Percentiles rank a stretch among this genome's conserved stretches.
These are phyloP conservation scores for Eumerus sabulonum DNA, from an alignment of 2,888 invertebrate species.

Conservation along the genomic window DNA sequence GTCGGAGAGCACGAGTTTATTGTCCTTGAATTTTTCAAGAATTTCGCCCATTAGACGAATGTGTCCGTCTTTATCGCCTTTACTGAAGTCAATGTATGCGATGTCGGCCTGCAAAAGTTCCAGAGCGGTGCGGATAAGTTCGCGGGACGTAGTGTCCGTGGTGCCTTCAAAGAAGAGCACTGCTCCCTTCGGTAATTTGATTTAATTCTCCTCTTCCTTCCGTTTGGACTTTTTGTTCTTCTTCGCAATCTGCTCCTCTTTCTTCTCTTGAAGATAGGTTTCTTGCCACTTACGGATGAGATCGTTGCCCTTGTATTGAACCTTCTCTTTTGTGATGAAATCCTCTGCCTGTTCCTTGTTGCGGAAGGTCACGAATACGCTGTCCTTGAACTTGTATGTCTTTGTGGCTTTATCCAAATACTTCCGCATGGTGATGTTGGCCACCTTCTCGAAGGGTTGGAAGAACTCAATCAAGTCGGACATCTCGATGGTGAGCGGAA, in stretches of 20 bases:
- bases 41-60: conserved; percentile 86
- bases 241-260: conserved; percentile 81
- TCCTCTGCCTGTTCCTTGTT: conserved; percentile 89
- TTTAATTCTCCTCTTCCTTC: conserved; percentile 76
- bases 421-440: conserved; percentile 84
- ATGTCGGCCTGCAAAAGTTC: conserved; percentile 79
- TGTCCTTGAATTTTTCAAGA: conserved; percentile 83
- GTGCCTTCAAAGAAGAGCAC: conserved; percentile 85
- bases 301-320: conserved; percentile 85
- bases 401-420: conserved; percentile 83
- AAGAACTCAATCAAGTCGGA: conserved; percentile 88
- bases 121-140: conserved; percentile 87
- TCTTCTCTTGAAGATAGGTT: conserved; percentile 84
- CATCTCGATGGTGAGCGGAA: conserved; percentile 84
- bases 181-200: conserved; percentile 84
- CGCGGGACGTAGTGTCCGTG: conserved; percentile 82
- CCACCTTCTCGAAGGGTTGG: conserved; percentile 83
- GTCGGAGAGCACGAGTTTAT: conserved; percentile 79
- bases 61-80: conserved; percentile 87
- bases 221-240: conserved; percentile 76
- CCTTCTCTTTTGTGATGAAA: conserved; percentile 85
- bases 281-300: conserved; percentile 86
- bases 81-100: conserved; percentile 88
- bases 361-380: conserved; percentile 93
- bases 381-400: conserved; percentile 90